Base-by-base conservation (phyloP, 2,888 invertebrate species). In the Drepanosiphum platanoidis region DNA sequence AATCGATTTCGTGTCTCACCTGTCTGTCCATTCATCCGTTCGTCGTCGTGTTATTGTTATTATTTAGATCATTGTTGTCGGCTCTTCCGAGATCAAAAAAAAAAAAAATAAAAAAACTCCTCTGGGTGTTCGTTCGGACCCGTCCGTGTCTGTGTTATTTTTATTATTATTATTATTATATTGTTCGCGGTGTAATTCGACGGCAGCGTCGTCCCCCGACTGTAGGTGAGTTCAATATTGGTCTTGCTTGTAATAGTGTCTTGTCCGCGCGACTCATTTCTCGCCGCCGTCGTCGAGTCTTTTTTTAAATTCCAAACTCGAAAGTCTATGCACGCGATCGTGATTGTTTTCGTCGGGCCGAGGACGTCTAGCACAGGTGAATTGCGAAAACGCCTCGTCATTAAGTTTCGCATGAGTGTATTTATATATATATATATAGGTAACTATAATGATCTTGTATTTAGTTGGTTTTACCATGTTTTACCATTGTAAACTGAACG, bases 1-100 rank as follows among this genome's bases (percentile, higher is more conserved):
- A 64, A 64, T 64, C 27, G 13, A 64, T 64, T 64, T 64, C n/a
- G n/a, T n/a, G n/a, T 64, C 27, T 30, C 27, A 64, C 64, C 27
- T 13, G 52, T 30, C 27, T 13, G 52, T 52, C 52, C 52, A 52
- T 52, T 52, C 52, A 52, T 27, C 30, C n/a, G 34, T 75, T 7
- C 46, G 46, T 18, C 64, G 68, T 52, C 70, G n/a, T n/a, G n/a
- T 27, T n/a, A 9, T 27, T 7, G 13, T 18, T 13, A 36, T 27
- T 27, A 9, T 22, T 58, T 34, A 22, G 15, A 30, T 70, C 15
- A 46, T 68, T 68, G 22, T 78, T 66, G 27, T 32, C 36, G 70
- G 80, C 27, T 58, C 36, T 36, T 36, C 36, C 80, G 71, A 81
- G 52, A 70, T 70, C n/a, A n/a, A n/a, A n/a, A n/a, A n/a, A n/a